Evolutionary conservation across 1,140 invertebrate species (phyloP).

Genomic region (Drosophila suzukii): DNA sequence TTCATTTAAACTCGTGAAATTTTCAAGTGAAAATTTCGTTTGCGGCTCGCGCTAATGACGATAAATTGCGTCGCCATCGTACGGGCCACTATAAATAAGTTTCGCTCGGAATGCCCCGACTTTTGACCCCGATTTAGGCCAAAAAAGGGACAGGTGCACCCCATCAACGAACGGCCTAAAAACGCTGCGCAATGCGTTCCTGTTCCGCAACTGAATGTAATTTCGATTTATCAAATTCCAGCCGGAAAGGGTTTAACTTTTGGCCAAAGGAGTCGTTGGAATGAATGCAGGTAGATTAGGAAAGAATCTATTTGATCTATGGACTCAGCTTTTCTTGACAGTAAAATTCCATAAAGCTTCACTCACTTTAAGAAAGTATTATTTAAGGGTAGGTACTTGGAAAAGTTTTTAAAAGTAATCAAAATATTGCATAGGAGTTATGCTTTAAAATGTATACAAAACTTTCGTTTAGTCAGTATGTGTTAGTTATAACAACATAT

Average conservation of each 20-base stretch:
- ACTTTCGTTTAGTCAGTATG: background rate
- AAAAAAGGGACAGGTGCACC: conserved; percentile 11
- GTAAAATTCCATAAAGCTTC: no score
- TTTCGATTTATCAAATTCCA: conserved; percentile 46
- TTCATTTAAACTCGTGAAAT: conserved; percentile 75
- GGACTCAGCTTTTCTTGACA: background rate
- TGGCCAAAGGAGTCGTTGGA: background rate
- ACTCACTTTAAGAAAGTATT: no score
- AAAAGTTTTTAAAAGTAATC: background rate
- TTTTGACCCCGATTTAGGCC: conserved; percentile 36
- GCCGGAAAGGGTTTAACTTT: conserved; percentile 7
- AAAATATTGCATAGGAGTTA: no score
- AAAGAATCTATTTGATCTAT: background rate
- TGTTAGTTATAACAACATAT: background rate
- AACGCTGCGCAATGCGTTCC: conserved; percentile 47
- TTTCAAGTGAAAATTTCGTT: conserved; percentile 74
- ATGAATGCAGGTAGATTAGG: conserved; percentile 9
- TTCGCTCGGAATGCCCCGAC: conserved; percentile 50
- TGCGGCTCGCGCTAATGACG: conserved; percentile 72
- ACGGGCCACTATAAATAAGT: conserved; percentile 75
- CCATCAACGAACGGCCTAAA: conserved; percentile 47
- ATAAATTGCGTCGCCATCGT: conserved; percentile 69
- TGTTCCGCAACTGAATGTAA: conserved; percentile 23
- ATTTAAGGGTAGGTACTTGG: background rate
- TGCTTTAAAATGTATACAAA: no score